Evolutionary conservation across 37 sponge, comb jelly and placozoan species (phyloP), one percentile per base, ranked within the genome.

Genomic region (Spongilla lacustris): DNA sequence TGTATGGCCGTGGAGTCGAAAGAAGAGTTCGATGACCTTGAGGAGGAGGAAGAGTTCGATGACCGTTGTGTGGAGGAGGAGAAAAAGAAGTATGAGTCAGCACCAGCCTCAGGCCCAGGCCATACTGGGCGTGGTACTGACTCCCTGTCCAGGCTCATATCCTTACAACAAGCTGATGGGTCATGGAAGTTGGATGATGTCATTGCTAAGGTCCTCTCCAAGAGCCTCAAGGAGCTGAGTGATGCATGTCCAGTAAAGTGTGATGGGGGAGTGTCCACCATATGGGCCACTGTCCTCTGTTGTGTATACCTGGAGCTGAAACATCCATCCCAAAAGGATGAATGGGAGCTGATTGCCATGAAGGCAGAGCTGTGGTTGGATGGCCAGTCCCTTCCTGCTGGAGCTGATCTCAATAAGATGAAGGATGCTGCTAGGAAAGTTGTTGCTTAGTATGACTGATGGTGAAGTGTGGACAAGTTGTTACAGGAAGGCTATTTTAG

Each of bases 331-430:
- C 83, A 81, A 26, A 73, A 83, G 50, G 92, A 87, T 66, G 92
- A 91, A 46, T 86, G 86, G 91, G 91, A 91, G 78, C 85, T 91
- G 74, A 67, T 91, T 11, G 87, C 83, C 34, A 86, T 86, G 87
- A 91, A 91, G 78, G 87, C 92, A 11, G 84, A 91, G 76, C 31
- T 67, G n/a, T 91, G 92, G 92, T 36, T 87, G 31, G 83, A 83
- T 26, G 79, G 77, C 58, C 92, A 91, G 58, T 28, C 49, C 66
- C 30, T 89, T 9, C 84, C 89, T 37, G 27, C 30, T 14, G 84
- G 68, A 26, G n/a, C 41, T 50, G 49, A 41, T 35, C 33, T 84
- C 28, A 25, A 75, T 4, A 19, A 74, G 2, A 22, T 84, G 17
- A 75, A 68, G 41, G 67, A 26, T 21, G 77, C 67, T 66, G 76